Evolutionary conservation across 2,888 invertebrate genomes (phyloP).

Genomic region (Protonemura montana): DNA sequence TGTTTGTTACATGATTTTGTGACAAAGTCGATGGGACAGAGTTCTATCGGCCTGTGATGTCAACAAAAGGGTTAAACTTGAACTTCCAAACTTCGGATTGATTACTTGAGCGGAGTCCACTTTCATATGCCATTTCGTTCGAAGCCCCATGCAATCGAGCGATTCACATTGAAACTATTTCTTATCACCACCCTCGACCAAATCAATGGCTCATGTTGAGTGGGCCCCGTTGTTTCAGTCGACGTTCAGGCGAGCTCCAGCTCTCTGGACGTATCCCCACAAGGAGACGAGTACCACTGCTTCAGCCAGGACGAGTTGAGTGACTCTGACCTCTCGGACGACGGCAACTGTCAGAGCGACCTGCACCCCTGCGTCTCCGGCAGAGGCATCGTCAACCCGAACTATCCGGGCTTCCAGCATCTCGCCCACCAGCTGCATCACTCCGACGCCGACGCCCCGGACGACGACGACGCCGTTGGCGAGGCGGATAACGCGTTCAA

Average conservation of each 20-base stretch:
- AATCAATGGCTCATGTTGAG: background rate
- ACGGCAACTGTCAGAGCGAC: conserved; percentile 54
- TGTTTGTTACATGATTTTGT: background rate
- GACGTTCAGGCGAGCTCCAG: conserved; percentile 60
- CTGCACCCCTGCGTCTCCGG: conserved; percentile 27
- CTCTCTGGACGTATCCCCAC: conserved; percentile 61
- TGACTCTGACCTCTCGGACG: conserved; percentile 59
- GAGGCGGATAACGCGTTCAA: conserved; percentile 64
- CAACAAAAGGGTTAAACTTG: background rate
- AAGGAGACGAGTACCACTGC: conserved; percentile 64
- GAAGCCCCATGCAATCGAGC: background rate
- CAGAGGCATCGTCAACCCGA: conserved; percentile 81
- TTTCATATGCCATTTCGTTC: background rate
- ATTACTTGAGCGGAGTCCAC: background rate
- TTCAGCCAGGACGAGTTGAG: conserved; percentile 67
- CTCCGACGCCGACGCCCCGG: conserved; percentile 61
- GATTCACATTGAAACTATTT: background rate
- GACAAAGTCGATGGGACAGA: background rate
- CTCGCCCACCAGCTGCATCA: conserved; percentile 72
- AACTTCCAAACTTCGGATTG: background rate
- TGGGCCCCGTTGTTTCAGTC: conserved; percentile 1
- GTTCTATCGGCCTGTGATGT: background rate
- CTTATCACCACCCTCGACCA: no score
- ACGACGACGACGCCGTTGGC: conserved; percentile 60
- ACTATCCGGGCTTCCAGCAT: conserved; percentile 85